phyloP scores from a whole-genome alignment of 2,113 vertebrate species.

The Xenopus tropicalis region DNA sequence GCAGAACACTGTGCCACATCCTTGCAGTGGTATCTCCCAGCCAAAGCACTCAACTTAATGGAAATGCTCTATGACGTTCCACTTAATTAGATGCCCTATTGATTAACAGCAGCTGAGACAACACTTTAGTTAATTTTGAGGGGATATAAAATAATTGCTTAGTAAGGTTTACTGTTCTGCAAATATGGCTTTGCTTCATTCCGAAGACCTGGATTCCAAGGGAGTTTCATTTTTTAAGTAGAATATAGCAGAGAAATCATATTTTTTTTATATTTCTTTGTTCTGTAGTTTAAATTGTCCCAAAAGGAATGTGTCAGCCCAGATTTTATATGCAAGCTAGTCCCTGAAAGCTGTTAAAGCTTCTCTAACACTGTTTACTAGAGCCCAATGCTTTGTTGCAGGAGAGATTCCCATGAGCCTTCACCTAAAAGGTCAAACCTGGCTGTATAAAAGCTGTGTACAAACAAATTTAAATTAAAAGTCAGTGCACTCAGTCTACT shows the following conservation, averaged over 20 bases:
- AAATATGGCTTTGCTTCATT: not conserved
- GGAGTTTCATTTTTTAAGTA: not conserved
- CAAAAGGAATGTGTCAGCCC: too few relatives aligned
- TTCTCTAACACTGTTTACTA: too few relatives aligned
- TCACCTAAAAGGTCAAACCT: too few relatives aligned
- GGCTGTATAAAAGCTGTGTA: too few relatives aligned
- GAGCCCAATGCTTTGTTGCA: too few relatives aligned
- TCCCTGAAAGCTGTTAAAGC: too few relatives aligned
- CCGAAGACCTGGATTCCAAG: not conserved
- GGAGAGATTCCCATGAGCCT: too few relatives aligned
- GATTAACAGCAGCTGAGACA: conserved; percentile 42
- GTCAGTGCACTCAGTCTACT: too few relatives aligned
- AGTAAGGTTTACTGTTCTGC: conserved; percentile 23
- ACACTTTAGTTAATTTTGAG: conserved; percentile 38
- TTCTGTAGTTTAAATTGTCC: too few relatives aligned
- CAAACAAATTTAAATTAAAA: too few relatives aligned
- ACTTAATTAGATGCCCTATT: conserved; percentile 45
- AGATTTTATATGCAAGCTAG: too few relatives aligned
- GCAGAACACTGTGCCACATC: conserved; percentile 23
- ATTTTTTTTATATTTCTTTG: too few relatives aligned
- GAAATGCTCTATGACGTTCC: conserved; percentile 25
- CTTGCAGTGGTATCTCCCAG: conserved; percentile 28
- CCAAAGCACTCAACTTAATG: conserved; percentile 42
- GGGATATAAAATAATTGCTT: conserved; percentile 38
- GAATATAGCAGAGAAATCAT: not conserved